Conservation (phyloP, 2,888 invertebrate genomes). For the Leptopilina myrica region DNA sequence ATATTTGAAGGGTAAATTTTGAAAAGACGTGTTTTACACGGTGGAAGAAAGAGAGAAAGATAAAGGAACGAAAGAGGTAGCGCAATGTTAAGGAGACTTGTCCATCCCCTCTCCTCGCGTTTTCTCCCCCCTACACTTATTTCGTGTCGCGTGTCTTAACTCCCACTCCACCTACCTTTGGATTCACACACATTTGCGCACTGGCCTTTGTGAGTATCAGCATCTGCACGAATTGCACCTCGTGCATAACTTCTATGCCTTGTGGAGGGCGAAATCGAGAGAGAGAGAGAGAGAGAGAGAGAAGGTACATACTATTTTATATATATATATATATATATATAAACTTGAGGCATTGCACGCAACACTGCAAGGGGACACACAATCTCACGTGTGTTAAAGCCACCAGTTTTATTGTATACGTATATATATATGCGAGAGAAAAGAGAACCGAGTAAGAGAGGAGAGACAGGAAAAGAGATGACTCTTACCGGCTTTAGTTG, state of each 20-base stretch:
- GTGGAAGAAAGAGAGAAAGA: slow-evolving; percentile 43
- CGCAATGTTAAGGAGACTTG: slow-evolving; percentile 39
- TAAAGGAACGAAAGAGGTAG: slow-evolving; percentile 45
- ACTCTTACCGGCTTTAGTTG: slow-evolving; percentile 63
- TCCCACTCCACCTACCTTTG: slow-evolving; percentile 71
- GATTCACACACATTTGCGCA: slow-evolving; percentile 50
- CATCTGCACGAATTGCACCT: slow-evolving; percentile 38
- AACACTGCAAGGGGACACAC: background rate
- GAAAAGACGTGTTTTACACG: background rate
- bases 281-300: slow-evolving; percentile 34
- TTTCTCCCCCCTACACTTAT: slow-evolving; percentile 62
- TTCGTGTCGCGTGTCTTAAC: slow-evolving; percentile 74
- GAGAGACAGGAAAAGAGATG: slow-evolving; percentile 66
- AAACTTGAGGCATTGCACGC: slow-evolving; percentile 8
- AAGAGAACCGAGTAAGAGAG: slow-evolving; percentile 57
- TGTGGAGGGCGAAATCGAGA: slow-evolving; percentile 5
- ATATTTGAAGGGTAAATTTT: background rate
- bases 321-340: background rate
- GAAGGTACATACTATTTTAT: slow-evolving; percentile 4
- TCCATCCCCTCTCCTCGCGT: slow-evolving; percentile 52
- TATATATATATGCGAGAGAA: slow-evolving; percentile 44
- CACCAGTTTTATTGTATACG: background rate
- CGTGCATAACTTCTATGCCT: slow-evolving; percentile 34
- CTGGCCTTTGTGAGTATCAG: slow-evolving; percentile 44
- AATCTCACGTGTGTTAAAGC: slow-evolving; percentile 27